These are phyloP conservation scores for Prosopocoilus inquinatus DNA, from an alignment of 2,888 invertebrate genomes.

Conservation along the genomic window DNA sequence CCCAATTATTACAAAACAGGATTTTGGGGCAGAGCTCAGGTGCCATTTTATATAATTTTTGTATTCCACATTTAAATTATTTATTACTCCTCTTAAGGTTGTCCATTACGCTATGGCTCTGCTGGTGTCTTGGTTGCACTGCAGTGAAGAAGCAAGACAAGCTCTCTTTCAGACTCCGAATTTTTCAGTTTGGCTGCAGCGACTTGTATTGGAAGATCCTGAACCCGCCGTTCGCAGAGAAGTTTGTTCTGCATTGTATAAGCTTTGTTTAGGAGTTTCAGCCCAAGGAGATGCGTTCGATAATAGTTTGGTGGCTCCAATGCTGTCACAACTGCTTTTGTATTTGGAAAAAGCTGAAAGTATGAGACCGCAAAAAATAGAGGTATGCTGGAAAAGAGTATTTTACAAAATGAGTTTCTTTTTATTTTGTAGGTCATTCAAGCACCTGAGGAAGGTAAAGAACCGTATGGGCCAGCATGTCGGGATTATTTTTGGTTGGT, in stretches of 20 bases:
- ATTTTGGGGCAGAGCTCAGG: slow-evolving; percentile 89
- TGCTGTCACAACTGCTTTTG: slow-evolving; percentile 76
- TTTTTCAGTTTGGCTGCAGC: slow-evolving; percentile 78
- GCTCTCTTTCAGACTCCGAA: slow-evolving; percentile 73
- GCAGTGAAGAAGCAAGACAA: slow-evolving; percentile 75
- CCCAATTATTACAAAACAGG: slow-evolving; percentile 87
- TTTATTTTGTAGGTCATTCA: slow-evolving; percentile 28
- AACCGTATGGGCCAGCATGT: slow-evolving; percentile 92
- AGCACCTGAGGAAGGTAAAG: slow-evolving; percentile 78
- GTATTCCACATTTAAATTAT: slow-evolving; percentile 1
- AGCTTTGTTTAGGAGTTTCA: slow-evolving; percentile 73
- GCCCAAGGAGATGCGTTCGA: slow-evolving; percentile 51
- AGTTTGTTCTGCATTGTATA: slow-evolving; percentile 89
- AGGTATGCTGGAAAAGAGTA: slow-evolving; percentile 37
- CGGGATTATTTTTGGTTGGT: slow-evolving; percentile 93
- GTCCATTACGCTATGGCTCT: slow-evolving; percentile 91
- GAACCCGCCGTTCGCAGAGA: slow-evolving; percentile 89
- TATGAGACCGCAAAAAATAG: slow-evolving; percentile 67
- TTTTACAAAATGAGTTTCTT: not conserved
- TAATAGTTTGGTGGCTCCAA: slow-evolving; percentile 69
- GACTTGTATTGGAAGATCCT: slow-evolving; percentile 83
- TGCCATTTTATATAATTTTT: slow-evolving; percentile 33
- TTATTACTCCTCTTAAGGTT: slow-evolving; percentile 54
- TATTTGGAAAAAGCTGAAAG: slow-evolving; percentile 82
- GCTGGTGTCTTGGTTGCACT: slow-evolving; percentile 90